A percentile compares a stretch with the other conserved stretches of the same genome.
phyloP scores from a whole-genome alignment of 2,797 vertebrate species.

The Valencia hispanica region DNA sequence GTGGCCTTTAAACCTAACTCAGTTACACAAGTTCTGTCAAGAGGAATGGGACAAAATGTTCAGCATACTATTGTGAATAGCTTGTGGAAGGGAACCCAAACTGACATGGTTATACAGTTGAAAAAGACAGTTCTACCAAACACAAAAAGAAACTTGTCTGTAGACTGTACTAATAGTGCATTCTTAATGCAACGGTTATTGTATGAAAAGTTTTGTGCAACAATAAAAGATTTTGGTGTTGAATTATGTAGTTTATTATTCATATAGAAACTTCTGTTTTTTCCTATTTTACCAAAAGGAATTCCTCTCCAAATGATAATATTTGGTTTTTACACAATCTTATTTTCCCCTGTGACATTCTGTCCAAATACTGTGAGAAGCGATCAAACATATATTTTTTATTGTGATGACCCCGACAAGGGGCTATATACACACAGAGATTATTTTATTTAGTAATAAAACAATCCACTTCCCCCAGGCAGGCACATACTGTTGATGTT shows the following conservation, averaged over 20 bases:
- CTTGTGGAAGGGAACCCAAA: too few relatives aligned
- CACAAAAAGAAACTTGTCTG: too few relatives aligned
- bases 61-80: too few relatives aligned
- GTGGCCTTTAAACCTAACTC: too few relatives aligned
- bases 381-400: neutral
- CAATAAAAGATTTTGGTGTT: neutral
- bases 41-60: too few relatives aligned
- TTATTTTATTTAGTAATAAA: conserved; percentile 31
- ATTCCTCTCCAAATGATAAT: neutral
- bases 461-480: conserved; percentile 30
- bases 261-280: neutral
- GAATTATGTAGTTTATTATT: neutral
- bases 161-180: neutral
- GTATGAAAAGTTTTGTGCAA: neutral
- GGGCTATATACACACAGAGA: conserved; percentile 36
- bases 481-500: conserved; percentile 29
- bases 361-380: neutral
- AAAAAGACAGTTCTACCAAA: too few relatives aligned
- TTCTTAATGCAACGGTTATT: neutral
- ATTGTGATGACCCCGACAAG: neutral
- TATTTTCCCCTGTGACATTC: neutral
- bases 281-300: neutral
- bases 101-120: too few relatives aligned
- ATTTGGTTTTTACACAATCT: neutral
- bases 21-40: too few relatives aligned